Evolutionary conservation across 2,888 invertebrate species (phyloP).

Genomic region (Heliconius cydno): DNA sequence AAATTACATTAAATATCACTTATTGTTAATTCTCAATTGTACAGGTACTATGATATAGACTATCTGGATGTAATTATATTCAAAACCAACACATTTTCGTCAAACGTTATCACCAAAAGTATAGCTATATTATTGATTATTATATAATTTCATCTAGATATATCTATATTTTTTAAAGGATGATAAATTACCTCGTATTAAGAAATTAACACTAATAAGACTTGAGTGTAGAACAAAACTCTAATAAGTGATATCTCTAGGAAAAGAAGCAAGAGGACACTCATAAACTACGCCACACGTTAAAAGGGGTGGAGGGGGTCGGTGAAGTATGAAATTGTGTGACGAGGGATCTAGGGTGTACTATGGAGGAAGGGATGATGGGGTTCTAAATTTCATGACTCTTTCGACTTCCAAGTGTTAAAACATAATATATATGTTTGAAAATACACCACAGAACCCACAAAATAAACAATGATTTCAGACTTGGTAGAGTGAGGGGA

Average conservation of each 20-base stretch:
- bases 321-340: background rate
- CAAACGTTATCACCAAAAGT: background rate
- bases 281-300: background rate
- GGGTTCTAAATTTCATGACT: too few species aligned
- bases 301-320: background rate
- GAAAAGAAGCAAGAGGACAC: constrained; percentile 8
- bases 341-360: too few species aligned
- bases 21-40: constrained; percentile 11
- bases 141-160: constrained; percentile 1
- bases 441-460: background rate
- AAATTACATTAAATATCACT: background rate
- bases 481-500: too few species aligned
- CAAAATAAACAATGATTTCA: background rate
- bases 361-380: too few species aligned
- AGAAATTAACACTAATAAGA: constrained; percentile 14
- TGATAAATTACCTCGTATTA: constrained; percentile 15
- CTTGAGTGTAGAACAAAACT: constrained; percentile 26
- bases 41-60: background rate
- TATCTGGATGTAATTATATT: constrained; percentile 9
- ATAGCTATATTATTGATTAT: background rate
- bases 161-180: constrained; percentile 13
- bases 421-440: too few species aligned
- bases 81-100: background rate
- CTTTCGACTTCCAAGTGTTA: too few species aligned
- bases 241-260: constrained; percentile 34